Conservation (phyloP, 1,140 invertebrate species). For the Drosophila nannoptera region DNA sequence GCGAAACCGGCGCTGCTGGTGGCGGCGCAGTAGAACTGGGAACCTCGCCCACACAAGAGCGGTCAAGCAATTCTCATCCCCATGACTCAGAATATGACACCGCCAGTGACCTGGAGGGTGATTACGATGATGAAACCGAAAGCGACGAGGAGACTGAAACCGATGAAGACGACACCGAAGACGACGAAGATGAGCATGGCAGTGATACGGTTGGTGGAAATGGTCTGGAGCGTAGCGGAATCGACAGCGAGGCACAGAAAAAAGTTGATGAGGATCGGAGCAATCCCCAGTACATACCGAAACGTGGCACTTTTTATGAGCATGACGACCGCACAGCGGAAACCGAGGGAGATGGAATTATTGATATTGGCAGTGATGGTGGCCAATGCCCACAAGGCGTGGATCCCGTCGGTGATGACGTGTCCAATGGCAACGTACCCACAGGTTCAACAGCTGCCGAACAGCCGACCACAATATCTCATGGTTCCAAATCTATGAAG, state of each 20-base stretch:
- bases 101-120: constrained; percentile 76
- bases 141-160: constrained; percentile 76
- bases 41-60: constrained; percentile 71
- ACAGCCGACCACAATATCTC: constrained; percentile 60
- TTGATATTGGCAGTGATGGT: constrained; percentile 38
- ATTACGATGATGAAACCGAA: constrained; percentile 65
- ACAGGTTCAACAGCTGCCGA: constrained; percentile 39
- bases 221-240: constrained; percentile 80
- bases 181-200: constrained; percentile 76
- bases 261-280: constrained; percentile 95
- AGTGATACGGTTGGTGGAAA: constrained; percentile 78
- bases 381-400: constrained; percentile 11
- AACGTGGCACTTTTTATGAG: constrained; percentile 97
- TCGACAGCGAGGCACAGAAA: constrained; percentile 82
- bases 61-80: constrained; percentile 73
- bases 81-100: constrained; percentile 78
- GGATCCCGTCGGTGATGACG: constrained; percentile 42
- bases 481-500: constrained; percentile 79
- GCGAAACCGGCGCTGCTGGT: constrained; percentile 34
- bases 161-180: constrained; percentile 78
- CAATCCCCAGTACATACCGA: constrained; percentile 98
- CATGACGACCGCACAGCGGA: constrained; percentile 94
- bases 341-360: constrained; percentile 78
- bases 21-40: constrained; percentile 49
- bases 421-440: constrained; percentile 48